Conservation (phyloP, 2,797 vertebrate species). For the Lepus oiostolus region DNA sequence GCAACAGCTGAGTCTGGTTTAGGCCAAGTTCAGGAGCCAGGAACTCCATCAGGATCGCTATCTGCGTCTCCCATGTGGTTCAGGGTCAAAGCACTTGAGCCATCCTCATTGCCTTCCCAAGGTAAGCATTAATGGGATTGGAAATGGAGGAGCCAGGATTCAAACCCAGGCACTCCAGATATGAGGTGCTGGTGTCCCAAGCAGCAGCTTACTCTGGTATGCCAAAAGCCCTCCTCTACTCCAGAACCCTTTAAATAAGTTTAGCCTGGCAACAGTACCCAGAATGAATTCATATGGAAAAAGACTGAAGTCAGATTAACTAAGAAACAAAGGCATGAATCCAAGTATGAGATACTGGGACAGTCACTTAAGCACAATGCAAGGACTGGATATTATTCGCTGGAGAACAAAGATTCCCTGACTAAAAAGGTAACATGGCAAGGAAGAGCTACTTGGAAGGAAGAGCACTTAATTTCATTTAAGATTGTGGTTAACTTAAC, state of each 20-base stretch:
- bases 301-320: neutral
- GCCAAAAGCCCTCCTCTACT: neutral
- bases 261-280: neutral
- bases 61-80: no score
- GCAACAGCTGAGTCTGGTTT: no score
- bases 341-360: neutral
- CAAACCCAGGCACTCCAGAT: no score
- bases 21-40: no score
- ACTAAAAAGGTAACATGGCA: neutral
- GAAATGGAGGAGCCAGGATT: no score
- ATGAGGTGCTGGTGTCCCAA: no score
- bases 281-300: neutral
- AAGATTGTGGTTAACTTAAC: neutral
- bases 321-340: constrained; percentile 33
- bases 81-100: no score
- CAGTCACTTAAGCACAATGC: neutral
- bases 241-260: neutral
- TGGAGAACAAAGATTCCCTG: neutral
- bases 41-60: no score
- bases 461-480: neutral
- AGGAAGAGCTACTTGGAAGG: neutral
- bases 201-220: no score
- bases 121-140: no score
- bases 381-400: neutral
- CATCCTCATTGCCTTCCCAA: no score